Conservation (phyloP, 2,888 invertebrate species). For the Andrena fulva region DNA sequence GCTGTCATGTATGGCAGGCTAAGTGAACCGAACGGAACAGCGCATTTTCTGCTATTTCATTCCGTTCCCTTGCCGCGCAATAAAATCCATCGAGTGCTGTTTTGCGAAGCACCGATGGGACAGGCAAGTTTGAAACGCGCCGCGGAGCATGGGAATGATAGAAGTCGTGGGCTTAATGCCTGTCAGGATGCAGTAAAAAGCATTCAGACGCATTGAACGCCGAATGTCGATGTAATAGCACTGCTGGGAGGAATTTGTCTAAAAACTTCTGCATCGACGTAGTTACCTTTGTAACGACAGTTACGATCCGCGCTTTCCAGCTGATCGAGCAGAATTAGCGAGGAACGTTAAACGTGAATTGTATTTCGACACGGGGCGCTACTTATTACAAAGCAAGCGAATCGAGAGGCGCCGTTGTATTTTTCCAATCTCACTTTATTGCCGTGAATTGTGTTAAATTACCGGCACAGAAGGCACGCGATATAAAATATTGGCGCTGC, state of each 20-base stretch:
- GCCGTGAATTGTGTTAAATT: slow-evolving; percentile 7
- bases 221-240: background rate
- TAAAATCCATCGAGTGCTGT: slow-evolving; percentile 24
- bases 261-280: background rate
- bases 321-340: background rate
- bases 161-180: background rate
- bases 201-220: background rate
- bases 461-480: slow-evolving; percentile 1
- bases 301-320: background rate
- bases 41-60: slow-evolving; percentile 31
- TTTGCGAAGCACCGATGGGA: background rate
- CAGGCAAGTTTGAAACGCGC: background rate
- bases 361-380: slow-evolving; percentile 12
- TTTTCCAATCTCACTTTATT: slow-evolving; percentile 27
- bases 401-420: background rate
- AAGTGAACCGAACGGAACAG: slow-evolving; percentile 35
- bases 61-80: background rate
- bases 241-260: background rate
- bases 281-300: background rate
- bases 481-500: background rate
- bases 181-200: background rate
- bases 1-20: slow-evolving; percentile 14
- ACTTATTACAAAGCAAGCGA: slow-evolving; percentile 12
- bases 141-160: background rate
- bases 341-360: slow-evolving; percentile 14